phyloP scores from a whole-genome alignment of 2,888 invertebrate species.

The Chrysolina americana region DNA sequence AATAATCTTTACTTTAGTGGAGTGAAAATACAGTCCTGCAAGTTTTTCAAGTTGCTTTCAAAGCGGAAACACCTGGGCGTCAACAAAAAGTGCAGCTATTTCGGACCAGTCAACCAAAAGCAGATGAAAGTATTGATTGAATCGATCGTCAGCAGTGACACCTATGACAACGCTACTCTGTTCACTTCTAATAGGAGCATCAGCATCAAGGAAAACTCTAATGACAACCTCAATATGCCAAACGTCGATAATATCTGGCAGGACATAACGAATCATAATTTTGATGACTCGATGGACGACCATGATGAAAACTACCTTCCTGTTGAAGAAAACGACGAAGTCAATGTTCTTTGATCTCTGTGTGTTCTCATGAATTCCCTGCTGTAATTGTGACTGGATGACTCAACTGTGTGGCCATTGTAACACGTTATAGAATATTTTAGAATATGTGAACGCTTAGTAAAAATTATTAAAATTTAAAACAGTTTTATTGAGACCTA shows the following conservation, averaged over 20 bases:
- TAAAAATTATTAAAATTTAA: neutral
- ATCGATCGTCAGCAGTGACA: slow-evolving; percentile 46
- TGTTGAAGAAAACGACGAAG: neutral
- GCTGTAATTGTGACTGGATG: neutral
- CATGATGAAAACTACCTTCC: slow-evolving; percentile 27
- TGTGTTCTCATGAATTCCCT: neutral
- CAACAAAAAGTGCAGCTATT: slow-evolving; percentile 44
- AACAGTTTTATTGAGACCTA: neutral
- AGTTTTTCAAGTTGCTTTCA: slow-evolving; percentile 52
- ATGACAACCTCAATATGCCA: slow-evolving; percentile 12
- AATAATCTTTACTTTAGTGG: slow-evolving; percentile 50
- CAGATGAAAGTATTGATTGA: slow-evolving; percentile 53
- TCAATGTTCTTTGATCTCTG: neutral
- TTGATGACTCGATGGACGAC: slow-evolving; percentile 26
- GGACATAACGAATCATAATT: slow-evolving; percentile 27
- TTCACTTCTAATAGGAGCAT: slow-evolving; percentile 36
- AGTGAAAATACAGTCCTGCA: slow-evolving; percentile 51
- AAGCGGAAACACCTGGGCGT: slow-evolving; percentile 33
- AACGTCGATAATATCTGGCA: slow-evolving; percentile 36
- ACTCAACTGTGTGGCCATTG: neutral
- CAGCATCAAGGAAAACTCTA: slow-evolving; percentile 27
- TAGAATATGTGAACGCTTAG: neutral
- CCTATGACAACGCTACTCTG: slow-evolving; percentile 48
- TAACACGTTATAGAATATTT: neutral
- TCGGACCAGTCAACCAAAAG: slow-evolving; percentile 50